Base-by-base conservation (phyloP, 2,797 vertebrate species). In the Clarias platycephalus region DNA sequence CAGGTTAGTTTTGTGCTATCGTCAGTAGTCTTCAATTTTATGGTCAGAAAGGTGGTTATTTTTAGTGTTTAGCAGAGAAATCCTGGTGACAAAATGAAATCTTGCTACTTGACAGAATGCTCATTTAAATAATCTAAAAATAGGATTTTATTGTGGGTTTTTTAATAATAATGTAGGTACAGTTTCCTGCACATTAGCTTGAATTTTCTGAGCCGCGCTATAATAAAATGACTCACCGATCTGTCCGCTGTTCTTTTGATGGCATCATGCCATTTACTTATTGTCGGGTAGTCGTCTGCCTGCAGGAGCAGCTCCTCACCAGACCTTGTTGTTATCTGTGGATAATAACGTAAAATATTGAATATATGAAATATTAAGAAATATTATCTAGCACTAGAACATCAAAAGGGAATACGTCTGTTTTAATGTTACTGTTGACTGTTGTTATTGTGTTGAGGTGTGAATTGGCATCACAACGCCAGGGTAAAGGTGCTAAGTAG, bases 281-380 rank as follows among this genome's bases (percentile, higher is more conserved):
- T 95, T 67, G 96, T 95, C 84, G 95, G 92, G 89, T 94, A 93
- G 85, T 91, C 94, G 91, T 99, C 97, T 24, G 94, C 94, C 92
- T 99, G 97, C 70, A 98, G 91, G 78, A 99, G 96, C 90, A 97
- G 96, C 90, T 97, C 96, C 88, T 96, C 97, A 90, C 97, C 97
- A 92, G 95, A 95, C 88, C 91, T 89, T 64, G 97, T 97, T 49
- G 96, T 97, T 92, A 99, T 96, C 97, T 99, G 90, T 57, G 85
- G 83, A 22, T 85, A 62, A 87, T 28, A 1, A 53, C 2, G 0
- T 53, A 3, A 53, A 53, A 53, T 53, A 53, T 53, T 13, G 3
- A 13, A 53, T 53, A 13, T 53, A 53, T 53, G 0, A 53, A 3
- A 53, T 53, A 53, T 53, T 53, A 53, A 26, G 44, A 20, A 74